Conservation (phyloP, 2,113 vertebrate genomes). For the Sapajus apella region DNA sequence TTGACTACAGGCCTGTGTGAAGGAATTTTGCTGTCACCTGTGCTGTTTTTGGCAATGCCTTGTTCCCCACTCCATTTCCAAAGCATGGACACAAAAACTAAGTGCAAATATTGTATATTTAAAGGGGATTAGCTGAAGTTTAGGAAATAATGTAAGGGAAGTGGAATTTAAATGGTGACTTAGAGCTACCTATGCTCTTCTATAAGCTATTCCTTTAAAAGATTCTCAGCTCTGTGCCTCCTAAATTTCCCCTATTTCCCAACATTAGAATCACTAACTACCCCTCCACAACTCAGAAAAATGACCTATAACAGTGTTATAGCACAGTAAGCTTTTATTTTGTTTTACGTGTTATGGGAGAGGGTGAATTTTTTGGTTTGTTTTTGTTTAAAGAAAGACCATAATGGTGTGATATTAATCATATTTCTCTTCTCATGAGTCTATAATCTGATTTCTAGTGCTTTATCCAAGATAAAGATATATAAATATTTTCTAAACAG, state of each 20-base stretch:
- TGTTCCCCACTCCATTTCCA: background rate
- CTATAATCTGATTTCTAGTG: background rate
- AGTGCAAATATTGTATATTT: background rate
- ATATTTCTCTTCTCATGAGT: background rate
- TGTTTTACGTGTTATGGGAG: background rate
- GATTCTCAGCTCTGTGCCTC: background rate
- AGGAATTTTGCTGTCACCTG: background rate
- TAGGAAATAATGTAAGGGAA: background rate
- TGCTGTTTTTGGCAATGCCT: background rate
- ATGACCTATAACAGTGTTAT: background rate
- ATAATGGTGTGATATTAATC: background rate
- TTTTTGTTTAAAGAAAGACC: background rate
- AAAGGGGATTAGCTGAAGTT: background rate
- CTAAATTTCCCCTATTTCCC: background rate
- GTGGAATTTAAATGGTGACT: background rate
- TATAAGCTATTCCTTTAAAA: background rate
- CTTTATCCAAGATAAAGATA: background rate
- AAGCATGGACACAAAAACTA: background rate
- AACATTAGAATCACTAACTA: background rate
- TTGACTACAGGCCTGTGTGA: background rate
- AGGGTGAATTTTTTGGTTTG: background rate
- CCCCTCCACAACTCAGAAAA: background rate
- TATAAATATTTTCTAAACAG: background rate
- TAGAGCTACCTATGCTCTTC: background rate
- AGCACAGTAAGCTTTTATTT: background rate